Evolutionary conservation across 2,797 vertebrate genomes (phyloP).

Genomic region (Rallus crepitans): DNA sequence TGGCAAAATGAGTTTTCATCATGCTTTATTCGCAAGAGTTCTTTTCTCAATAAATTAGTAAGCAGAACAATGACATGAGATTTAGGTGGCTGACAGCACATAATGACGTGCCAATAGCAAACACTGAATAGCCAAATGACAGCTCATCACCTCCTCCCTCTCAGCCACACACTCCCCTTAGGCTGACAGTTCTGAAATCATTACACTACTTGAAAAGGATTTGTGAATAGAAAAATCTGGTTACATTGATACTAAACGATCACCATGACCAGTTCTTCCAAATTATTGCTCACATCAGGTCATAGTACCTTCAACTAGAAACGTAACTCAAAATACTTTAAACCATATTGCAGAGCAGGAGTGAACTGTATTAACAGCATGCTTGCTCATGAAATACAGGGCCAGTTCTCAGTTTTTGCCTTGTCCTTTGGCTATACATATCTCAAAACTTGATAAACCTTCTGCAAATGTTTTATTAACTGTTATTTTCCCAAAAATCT

Average conservation of each 20-base stretch:
- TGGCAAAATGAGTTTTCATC: neutral
- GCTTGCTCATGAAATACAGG: neutral
- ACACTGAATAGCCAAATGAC: neutral
- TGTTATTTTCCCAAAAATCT: neutral
- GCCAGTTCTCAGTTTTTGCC: neutral
- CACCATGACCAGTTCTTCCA: neutral
- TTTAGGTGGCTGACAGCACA: neutral
- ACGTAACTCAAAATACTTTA: neutral
- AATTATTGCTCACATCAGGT: neutral
- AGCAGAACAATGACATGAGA: neutral
- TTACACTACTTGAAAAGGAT: neutral
- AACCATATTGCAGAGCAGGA: neutral
- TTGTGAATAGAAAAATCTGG: neutral
- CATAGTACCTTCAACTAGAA: neutral
- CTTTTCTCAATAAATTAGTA: neutral
- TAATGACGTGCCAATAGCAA: neutral
- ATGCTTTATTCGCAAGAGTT: neutral
- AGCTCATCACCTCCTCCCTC: neutral
- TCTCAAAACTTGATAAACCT: neutral
- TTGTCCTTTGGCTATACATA: neutral
- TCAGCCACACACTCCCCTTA: neutral
- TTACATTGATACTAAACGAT: neutral
- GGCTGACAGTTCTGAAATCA: neutral
- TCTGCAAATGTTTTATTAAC: neutral
- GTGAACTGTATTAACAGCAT: neutral